These are phyloP conservation scores for Collichthys lucidus DNA, from an alignment of 2,113 vertebrate genomes.

Conservation along the genomic window DNA sequence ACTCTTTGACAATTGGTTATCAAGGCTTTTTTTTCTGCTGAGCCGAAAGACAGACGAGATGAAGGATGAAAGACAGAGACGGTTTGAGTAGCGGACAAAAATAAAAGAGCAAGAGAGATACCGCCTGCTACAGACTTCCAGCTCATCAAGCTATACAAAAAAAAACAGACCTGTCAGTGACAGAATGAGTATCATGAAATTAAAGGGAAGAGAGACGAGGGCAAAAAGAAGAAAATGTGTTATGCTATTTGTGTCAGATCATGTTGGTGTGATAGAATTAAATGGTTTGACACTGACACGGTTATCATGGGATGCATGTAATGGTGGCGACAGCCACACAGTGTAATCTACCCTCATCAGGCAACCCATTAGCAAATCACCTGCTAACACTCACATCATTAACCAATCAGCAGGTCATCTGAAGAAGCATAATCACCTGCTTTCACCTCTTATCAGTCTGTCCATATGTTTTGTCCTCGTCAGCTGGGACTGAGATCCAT, in stretches of 20 bases:
- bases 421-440: constrained; percentile 57
- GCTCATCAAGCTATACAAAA: constrained; percentile 57
- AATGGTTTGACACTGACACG: constrained; percentile 69
- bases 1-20: constrained; percentile 31
- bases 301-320: constrained; percentile 66
- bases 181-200: constrained; percentile 53
- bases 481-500: background rate
- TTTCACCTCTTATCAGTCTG: constrained; percentile 56
- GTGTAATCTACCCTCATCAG: constrained; percentile 67
- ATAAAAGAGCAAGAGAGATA: constrained; percentile 24
- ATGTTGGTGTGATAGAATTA: constrained; percentile 60
- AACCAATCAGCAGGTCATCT: constrained; percentile 74
- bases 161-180: constrained; percentile 39
- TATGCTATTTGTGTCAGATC: constrained; percentile 62
- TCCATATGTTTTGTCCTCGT: constrained; percentile 54
- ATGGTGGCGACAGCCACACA: constrained; percentile 41
- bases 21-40: constrained; percentile 54
- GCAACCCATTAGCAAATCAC: constrained; percentile 72
- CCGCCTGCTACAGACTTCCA: constrained; percentile 26
- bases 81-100: constrained; percentile 33
- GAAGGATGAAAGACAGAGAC: constrained; percentile 37
- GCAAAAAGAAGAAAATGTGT: constrained; percentile 26
- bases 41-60: constrained; percentile 38
- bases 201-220: constrained; percentile 27
- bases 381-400: constrained; percentile 74